Conservation (phyloP, 2,113 vertebrate genomes). For the Peromyscus californicus region DNA sequence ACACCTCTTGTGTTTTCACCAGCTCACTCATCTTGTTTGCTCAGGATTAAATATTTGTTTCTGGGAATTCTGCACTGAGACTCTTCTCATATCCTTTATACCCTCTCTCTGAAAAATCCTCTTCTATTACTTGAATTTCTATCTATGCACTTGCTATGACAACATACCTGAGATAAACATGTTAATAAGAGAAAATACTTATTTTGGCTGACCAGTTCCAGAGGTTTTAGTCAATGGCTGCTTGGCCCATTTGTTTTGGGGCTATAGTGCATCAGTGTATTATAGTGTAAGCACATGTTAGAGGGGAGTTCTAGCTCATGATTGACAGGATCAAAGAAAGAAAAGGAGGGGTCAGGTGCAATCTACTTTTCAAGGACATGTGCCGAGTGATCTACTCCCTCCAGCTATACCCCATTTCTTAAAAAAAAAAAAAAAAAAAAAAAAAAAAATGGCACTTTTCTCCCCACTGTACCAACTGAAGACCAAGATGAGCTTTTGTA, state of each 20-base stretch:
- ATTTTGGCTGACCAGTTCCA: neutral
- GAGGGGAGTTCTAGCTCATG: neutral
- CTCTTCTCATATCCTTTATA: neutral
- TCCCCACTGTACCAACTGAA: neutral
- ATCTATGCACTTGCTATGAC: neutral
- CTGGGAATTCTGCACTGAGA: neutral
- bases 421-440: neutral
- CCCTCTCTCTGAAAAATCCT: neutral
- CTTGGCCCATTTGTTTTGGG: neutral
- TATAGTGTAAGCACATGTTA: neutral
- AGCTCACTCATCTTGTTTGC: slow-evolving; percentile 1
- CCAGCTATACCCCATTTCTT: neutral
- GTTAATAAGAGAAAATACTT: neutral
- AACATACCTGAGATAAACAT: neutral
- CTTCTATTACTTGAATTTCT: neutral
- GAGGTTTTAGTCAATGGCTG: neutral
- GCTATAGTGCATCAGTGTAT: neutral
- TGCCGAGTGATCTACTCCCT: neutral
- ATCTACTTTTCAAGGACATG: neutral
- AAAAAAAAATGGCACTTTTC: neutral
- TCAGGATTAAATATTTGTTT: neutral
- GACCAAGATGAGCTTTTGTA: neutral
- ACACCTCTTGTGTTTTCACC: neutral
- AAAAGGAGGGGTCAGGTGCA: neutral
- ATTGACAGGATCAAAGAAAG: neutral